phyloP scores from a whole-genome alignment of 2,888 invertebrate species.

The Drosophila lacicola region DNA sequence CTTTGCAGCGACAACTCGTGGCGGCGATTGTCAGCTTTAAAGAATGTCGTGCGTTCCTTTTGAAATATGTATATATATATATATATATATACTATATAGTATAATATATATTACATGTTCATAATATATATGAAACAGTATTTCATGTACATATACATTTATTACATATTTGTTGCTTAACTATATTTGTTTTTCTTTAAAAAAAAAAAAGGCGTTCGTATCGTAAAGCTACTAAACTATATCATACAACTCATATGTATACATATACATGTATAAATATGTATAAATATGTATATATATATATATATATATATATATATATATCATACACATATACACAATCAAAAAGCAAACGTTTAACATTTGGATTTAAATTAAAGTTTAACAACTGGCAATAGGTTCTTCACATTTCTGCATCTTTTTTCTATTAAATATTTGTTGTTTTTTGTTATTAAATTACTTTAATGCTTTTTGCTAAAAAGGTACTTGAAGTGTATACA shows the following conservation, averaged over 20 bases:
- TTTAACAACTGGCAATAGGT: slow-evolving; percentile 49
- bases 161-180: slow-evolving; percentile 21
- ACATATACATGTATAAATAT: slow-evolving; percentile 15
- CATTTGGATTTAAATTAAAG: slow-evolving; percentile 24
- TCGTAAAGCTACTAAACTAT: slow-evolving; percentile 45
- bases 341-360: slow-evolving; percentile 50
- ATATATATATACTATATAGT: slow-evolving; percentile 11
- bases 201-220: slow-evolving; percentile 36
- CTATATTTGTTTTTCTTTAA: slow-evolving; percentile 9
- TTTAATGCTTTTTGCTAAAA: slow-evolving; percentile 67
- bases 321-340: slow-evolving; percentile 32
- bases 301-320: not conserved
- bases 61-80: slow-evolving; percentile 3
- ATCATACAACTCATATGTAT: slow-evolving; percentile 17
- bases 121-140: too few species aligned
- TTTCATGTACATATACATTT: too few species aligned
- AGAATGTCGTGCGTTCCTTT: slow-evolving; percentile 27
- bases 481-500: slow-evolving; percentile 83
- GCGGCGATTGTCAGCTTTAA: slow-evolving; percentile 59
- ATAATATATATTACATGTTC: too few species aligned
- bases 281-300: slow-evolving; percentile 7
- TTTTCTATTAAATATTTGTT: slow-evolving; percentile 24
- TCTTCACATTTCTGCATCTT: slow-evolving; percentile 34
- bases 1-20: slow-evolving; percentile 31
- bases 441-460: slow-evolving; percentile 27